Percentiles rank a stretch among this genome's conserved stretches.
Conservation (phyloP, 2,797 vertebrate species). For the Gymnoscopelus braueri region DNA sequence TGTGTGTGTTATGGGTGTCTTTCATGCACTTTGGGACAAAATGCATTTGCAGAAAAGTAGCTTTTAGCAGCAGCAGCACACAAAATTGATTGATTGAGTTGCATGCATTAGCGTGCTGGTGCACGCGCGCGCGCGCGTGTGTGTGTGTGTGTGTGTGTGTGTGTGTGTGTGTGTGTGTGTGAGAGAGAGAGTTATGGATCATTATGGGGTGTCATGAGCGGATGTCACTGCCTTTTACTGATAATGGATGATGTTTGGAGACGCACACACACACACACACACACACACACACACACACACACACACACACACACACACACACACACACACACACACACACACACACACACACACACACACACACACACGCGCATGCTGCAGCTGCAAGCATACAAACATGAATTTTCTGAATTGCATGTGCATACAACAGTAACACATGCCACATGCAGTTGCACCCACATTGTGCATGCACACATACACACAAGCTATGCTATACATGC, state of each 20-base stretch:
- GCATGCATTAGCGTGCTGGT: conserved; percentile 63
- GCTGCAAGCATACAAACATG: neutral
- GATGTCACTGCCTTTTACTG: conserved; percentile 65
- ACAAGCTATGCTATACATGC: neutral
- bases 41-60: conserved; percentile 71
- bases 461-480: conserved; percentile 8
- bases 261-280: conserved; percentile 15
- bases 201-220: conserved; percentile 59
- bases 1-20: conserved; percentile 17
- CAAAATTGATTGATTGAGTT: conserved; percentile 66
- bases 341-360: neutral
- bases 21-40: conserved; percentile 69
- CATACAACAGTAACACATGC: too few relatives aligned
- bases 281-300: conserved; percentile 7
- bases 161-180: conserved; percentile 24
- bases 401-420: too few relatives aligned
- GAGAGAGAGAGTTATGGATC: conserved; percentile 57
- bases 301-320: conserved; percentile 1
- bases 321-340: neutral
- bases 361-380: neutral
- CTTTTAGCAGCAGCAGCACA: conserved; percentile 66
- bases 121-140: conserved; percentile 6
- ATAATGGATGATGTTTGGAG: conserved; percentile 60
- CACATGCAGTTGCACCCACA: too few relatives aligned
- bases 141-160: conserved; percentile 13